These are phyloP conservation scores for Oxytorus armatus DNA, from an alignment of 2,888 invertebrate species.

Conservation along the genomic window DNA sequence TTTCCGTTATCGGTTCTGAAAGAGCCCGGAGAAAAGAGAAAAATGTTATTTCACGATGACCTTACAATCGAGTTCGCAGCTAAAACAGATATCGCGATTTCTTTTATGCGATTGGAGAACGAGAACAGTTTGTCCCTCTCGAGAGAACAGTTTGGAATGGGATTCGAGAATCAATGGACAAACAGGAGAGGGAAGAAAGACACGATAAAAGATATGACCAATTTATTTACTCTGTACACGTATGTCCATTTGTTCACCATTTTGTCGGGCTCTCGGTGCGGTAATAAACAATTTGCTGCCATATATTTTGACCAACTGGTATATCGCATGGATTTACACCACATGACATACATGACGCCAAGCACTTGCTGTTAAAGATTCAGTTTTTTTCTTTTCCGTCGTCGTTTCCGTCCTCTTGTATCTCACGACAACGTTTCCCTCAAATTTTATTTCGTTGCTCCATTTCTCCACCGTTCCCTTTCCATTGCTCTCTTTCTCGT, in stretches of 20 bases:
- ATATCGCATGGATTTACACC: conserved; percentile 5
- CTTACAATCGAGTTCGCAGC: conserved; percentile 32
- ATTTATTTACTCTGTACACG: conserved; percentile 18
- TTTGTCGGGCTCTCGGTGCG: conserved; percentile 5
- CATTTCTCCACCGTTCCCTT: conserved; percentile 23
- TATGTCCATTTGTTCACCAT: conserved; percentile 25
- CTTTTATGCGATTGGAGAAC: conserved; percentile 32
- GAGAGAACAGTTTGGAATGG: conserved; percentile 1
- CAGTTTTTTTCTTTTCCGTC: background rate
- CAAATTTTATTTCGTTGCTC: conserved; percentile 48
- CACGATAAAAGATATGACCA: conserved; percentile 12
- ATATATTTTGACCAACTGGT: background rate
- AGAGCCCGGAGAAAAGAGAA: conserved; percentile 66
- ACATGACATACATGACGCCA: background rate
- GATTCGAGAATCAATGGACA: conserved; percentile 18
- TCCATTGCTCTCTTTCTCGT: conserved; percentile 2
- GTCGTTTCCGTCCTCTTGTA: conserved; percentile 16
- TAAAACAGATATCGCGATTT: conserved; percentile 13
- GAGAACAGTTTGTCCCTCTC: conserved; percentile 27
- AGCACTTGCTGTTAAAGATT: background rate
- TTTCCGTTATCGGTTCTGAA: conserved; percentile 92
- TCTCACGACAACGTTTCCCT: conserved; percentile 25
- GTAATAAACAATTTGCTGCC: conserved; percentile 18
- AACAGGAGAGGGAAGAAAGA: background rate
- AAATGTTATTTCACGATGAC: conserved; percentile 35